Percentiles rank a stretch among this genome's conserved stretches.
Evolutionary conservation across 2,888 invertebrate genomes (phyloP).

Genomic region (Agrochola lota): DNA sequence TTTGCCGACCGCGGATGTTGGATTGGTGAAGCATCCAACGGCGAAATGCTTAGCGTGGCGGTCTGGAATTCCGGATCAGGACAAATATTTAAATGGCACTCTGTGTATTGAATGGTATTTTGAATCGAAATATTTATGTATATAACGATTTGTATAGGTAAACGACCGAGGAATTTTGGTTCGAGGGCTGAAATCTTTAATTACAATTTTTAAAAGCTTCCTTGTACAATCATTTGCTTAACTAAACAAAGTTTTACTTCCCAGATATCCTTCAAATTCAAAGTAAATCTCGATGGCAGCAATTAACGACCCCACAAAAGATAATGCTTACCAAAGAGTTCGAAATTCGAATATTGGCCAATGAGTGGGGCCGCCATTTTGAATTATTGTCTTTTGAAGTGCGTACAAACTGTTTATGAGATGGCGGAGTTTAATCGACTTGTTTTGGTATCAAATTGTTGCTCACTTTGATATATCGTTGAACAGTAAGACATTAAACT

Average conservation of each 20-base stretch:
- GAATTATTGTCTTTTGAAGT: slow-evolving; percentile 63
- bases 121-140: slow-evolving; percentile 34
- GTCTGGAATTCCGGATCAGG: slow-evolving; percentile 18
- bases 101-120: no score
- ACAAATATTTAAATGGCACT: slow-evolving; percentile 46
- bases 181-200: slow-evolving; percentile 5
- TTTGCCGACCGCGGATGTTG: neutral
- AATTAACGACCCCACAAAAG: slow-evolving; percentile 58
- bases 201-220: slow-evolving; percentile 12
- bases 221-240: slow-evolving; percentile 21
- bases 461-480: neutral
- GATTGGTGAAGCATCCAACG: neutral
- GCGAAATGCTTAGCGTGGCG: slow-evolving; percentile 14
- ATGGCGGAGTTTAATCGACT: slow-evolving; percentile 49
- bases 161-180: slow-evolving; percentile 12
- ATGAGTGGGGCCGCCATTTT: slow-evolving; percentile 66
- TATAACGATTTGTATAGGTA: slow-evolving; percentile 20
- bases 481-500: neutral
- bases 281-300: slow-evolving; percentile 54
- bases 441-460: slow-evolving; percentile 30
- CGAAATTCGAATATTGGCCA: slow-evolving; percentile 66
- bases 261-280: slow-evolving; percentile 41
- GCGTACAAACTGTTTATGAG: slow-evolving; percentile 46
- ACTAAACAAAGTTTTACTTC: slow-evolving; percentile 20
- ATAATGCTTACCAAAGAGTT: slow-evolving; percentile 66